phyloP scores from a whole-genome alignment of 2,113 vertebrate genomes.

The Tragelaphus buxtoni region DNA sequence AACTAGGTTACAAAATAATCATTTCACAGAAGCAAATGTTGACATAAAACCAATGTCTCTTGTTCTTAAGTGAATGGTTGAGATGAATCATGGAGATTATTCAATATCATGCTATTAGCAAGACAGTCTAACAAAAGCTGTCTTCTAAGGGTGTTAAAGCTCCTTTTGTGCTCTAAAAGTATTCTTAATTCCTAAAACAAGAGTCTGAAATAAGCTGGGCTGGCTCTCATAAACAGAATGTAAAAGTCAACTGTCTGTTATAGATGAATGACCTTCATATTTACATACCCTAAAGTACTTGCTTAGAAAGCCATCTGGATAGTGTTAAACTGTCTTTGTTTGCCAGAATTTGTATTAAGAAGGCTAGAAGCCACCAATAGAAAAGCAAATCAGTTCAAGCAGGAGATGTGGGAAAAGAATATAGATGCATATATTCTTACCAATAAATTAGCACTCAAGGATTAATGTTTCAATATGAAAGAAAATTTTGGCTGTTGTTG shows the following conservation, averaged over 20 bases:
- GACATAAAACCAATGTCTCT: constrained; percentile 30
- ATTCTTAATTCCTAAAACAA: not conserved
- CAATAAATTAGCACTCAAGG: not conserved
- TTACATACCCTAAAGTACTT: constrained; percentile 29
- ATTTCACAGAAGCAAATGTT: constrained; percentile 16
- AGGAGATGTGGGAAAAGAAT: not conserved
- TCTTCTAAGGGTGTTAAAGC: not conserved
- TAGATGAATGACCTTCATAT: not conserved
- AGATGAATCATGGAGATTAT: not conserved
- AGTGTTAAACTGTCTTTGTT: not conserved
- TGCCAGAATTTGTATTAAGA: constrained; percentile 17
- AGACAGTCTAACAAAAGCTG: not conserved
- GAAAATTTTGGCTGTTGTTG: not conserved
- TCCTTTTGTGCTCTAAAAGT: not conserved
- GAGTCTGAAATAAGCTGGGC: not conserved
- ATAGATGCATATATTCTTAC: not conserved
- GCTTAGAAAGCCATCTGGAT: constrained; percentile 13
- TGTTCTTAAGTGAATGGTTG: not conserved
- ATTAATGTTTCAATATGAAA: not conserved
- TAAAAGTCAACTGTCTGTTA: constrained; percentile 15
- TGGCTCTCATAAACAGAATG: not conserved
- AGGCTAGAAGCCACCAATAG: not conserved
- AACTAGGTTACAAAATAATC: constrained; percentile 1
- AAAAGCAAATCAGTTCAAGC: not conserved
- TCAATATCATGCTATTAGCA: not conserved